Percentiles rank a stretch among this genome's conserved stretches.
Conservation (phyloP, 2,113 vertebrate genomes). For the Equus przewalskii region DNA sequence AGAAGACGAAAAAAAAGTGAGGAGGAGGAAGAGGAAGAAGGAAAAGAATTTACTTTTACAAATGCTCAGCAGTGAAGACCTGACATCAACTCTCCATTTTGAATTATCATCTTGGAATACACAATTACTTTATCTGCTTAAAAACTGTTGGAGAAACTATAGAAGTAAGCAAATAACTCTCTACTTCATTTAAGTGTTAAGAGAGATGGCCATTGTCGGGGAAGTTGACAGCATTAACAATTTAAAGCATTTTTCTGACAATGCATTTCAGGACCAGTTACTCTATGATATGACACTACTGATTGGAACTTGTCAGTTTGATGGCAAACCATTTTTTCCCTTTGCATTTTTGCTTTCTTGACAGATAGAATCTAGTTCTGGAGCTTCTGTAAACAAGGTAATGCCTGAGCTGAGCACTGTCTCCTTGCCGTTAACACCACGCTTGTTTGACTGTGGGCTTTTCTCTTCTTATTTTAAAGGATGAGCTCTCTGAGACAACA, state of each 20-base stretch:
- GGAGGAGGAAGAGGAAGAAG: neutral
- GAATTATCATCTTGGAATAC: conserved; percentile 55
- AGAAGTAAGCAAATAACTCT: conserved; percentile 46
- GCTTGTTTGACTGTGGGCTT: neutral
- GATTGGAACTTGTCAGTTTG: conserved; percentile 19
- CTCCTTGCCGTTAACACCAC: neutral
- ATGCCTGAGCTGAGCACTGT: neutral
- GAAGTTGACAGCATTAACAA: conserved; percentile 56
- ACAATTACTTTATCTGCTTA: conserved; percentile 40
- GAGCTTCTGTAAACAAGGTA: neutral
- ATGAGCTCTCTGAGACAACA: neutral
- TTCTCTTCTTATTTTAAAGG: conserved; percentile 19
- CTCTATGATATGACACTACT: neutral
- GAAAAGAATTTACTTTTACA: neutral
- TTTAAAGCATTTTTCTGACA: conserved; percentile 42
- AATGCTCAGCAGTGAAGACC: neutral
- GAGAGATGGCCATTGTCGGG: conserved; percentile 57
- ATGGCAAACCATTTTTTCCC: neutral
- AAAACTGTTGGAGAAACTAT: conserved; percentile 55
- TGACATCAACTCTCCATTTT: neutral
- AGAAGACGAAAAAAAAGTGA: neutral
- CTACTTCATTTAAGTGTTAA: conserved; percentile 73
- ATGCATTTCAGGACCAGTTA: neutral
- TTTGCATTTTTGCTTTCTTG: conserved; percentile 40
- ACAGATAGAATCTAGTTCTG: neutral